phyloP scores from a whole-genome alignment of 2,888 invertebrate genomes.

The Nipponacmea schrenckii region DNA sequence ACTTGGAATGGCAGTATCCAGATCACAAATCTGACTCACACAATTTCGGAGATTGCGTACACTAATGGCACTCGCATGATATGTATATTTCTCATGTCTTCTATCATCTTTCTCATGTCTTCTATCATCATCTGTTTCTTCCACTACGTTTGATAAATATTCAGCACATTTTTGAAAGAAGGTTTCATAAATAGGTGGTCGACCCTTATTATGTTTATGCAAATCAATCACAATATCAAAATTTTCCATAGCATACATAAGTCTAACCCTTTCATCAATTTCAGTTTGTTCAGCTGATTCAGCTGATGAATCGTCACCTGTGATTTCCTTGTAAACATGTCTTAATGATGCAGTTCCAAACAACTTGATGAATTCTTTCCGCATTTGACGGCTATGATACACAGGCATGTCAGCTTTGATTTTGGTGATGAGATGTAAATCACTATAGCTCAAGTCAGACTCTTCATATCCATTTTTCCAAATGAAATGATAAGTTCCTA shows the following conservation, averaged over 20 bases:
- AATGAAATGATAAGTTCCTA: not conserved
- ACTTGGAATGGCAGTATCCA: no score
- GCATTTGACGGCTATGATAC: constrained; percentile 11
- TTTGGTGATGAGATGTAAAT: not conserved
- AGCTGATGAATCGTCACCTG: constrained; percentile 7
- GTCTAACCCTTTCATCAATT: not conserved
- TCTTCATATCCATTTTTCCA: not conserved
- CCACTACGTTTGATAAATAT: not conserved
- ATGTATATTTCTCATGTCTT: constrained; percentile 15
- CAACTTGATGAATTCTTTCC: constrained; percentile 9
- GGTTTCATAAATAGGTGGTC: constrained; percentile 6
- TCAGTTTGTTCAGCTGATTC: not conserved
- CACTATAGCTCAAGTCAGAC: no score
- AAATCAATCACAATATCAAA: constrained; percentile 9
- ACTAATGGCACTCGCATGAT: constrained; percentile 12
- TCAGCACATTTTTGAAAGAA: constrained; percentile 14
- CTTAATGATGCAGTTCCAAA: constrained; percentile 3
- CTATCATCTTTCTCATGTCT: no score
- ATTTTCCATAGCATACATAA: constrained; percentile 10
- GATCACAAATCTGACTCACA: no score
- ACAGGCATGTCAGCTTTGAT: not conserved
- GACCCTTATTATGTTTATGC: not conserved
- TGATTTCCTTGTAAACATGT: not conserved
- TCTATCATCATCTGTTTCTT: constrained; percentile 14
- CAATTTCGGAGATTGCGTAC: constrained; percentile 2